Percentiles rank a stretch among this genome's conserved stretches.
Evolutionary conservation across 2,797 vertebrate genomes (phyloP).

Genomic region (Tangara arthus): DNA sequence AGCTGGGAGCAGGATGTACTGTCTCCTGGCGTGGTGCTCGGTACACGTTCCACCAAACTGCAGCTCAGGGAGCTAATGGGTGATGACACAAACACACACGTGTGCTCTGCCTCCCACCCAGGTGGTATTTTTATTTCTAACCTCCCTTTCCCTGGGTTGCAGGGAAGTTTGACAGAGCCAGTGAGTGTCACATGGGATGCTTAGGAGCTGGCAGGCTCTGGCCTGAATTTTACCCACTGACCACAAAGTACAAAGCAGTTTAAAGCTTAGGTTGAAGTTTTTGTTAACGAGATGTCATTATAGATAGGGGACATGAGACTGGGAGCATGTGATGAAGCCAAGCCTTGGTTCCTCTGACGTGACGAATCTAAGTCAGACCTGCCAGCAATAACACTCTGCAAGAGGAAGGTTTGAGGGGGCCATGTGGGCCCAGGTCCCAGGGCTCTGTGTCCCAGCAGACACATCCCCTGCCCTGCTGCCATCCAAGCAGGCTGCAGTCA

Average conservation of each 20-base stretch:
- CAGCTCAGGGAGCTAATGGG: not conserved
- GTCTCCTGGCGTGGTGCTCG: not conserved
- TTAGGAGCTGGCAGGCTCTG: not conserved
- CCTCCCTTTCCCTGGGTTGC: not conserved
- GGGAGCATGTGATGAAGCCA: not conserved
- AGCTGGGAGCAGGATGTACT: constrained; percentile 33
- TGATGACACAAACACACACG: not conserved
- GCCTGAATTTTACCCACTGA: not conserved
- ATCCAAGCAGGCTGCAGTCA: not conserved
- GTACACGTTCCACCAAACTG: not conserved
- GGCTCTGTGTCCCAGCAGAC: not conserved
- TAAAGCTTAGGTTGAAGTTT: not conserved
- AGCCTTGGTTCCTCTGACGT: not conserved
- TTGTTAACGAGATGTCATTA: not conserved
- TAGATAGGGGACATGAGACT: too few relatives aligned
- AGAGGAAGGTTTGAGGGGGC: not conserved
- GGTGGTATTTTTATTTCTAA: constrained; percentile 22
- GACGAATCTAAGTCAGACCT: not conserved
- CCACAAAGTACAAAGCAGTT: not conserved
- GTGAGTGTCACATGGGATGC: accelerated
- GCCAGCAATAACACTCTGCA: not conserved
- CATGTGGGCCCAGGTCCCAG: accelerated
- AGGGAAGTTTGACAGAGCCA: not conserved
- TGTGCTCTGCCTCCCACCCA: not conserved
- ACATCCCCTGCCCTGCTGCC: not conserved